A percentile compares a stretch with the other conserved stretches of the same genome.
Evolutionary conservation across 2,888 invertebrate genomes (phyloP).

Genomic region (Andrena camellia): DNA sequence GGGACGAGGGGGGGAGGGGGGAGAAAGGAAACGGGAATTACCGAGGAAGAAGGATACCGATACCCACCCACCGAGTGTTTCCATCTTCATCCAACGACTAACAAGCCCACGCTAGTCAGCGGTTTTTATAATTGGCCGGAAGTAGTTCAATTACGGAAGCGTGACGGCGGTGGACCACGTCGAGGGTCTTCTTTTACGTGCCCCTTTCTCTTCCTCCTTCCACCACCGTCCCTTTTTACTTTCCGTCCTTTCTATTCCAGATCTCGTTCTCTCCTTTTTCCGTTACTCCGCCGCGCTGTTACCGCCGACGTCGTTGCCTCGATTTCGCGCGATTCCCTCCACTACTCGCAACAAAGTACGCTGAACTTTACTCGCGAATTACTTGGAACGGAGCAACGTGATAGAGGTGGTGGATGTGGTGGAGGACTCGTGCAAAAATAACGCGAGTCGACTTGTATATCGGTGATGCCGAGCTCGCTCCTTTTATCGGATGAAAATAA

Average conservation of each 20-base stretch:
- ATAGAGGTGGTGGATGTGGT: not conserved
- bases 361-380: not conserved
- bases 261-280: constrained; percentile 3
- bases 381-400: not conserved
- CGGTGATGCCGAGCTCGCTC: constrained; percentile 14
- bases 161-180: constrained; percentile 63
- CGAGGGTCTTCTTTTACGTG: constrained; percentile 54
- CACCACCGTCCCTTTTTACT: not conserved
- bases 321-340: not conserved
- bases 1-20: not conserved
- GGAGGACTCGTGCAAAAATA: constrained; percentile 1
- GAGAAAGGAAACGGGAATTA: constrained; percentile 12
- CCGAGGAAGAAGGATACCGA: constrained; percentile 39
- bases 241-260: constrained; percentile 35
- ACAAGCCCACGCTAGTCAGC: constrained; percentile 76
- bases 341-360: not conserved
- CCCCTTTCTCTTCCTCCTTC: constrained; percentile 2
- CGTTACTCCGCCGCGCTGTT: not conserved
- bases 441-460: not conserved
- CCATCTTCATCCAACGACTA: constrained; percentile 70
- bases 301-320: constrained; percentile 6
- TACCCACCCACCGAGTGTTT: constrained; percentile 53
- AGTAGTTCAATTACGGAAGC: constrained; percentile 77
- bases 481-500: constrained; percentile 46
- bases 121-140: constrained; percentile 80